Conservation (phyloP, 2,888 invertebrate genomes). For the Chrysolina haemoptera region DNA sequence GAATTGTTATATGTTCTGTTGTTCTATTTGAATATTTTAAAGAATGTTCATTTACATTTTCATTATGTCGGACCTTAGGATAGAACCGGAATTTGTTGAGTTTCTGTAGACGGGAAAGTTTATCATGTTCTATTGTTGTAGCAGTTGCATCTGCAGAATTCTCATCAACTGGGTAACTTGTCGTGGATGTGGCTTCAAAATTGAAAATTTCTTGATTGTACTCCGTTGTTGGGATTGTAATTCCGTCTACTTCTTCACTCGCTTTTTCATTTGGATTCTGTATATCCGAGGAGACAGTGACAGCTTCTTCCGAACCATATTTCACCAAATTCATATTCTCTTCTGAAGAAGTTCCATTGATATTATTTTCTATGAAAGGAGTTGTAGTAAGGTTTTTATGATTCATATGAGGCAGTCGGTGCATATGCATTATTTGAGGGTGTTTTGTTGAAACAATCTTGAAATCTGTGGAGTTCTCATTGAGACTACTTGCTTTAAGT, state of each 20-base stretch:
- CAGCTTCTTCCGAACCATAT: not conserved
- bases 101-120: no score
- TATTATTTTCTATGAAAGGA: not conserved
- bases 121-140: not conserved
- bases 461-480: not conserved
- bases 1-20: no score
- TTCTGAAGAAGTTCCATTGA: no score
- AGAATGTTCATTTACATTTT: not conserved
- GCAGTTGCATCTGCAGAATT: not conserved
- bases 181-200: not conserved
- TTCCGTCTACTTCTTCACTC: not conserved
- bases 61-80: no score
- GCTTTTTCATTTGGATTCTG: not conserved
- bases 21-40: not conserved
- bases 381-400: not conserved
- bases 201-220: no score
- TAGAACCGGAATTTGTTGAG: no score
- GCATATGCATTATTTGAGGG: not conserved
- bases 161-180: no score
- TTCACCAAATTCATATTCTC: no score
- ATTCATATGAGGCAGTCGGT: not conserved
- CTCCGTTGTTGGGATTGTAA: not conserved
- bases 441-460: no score
- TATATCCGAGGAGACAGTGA: not conserved
- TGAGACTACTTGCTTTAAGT: not conserved